These are phyloP conservation scores for Phataginus tetradactyla DNA, from an alignment of 2,797 vertebrate genomes.

Conservation along the genomic window DNA sequence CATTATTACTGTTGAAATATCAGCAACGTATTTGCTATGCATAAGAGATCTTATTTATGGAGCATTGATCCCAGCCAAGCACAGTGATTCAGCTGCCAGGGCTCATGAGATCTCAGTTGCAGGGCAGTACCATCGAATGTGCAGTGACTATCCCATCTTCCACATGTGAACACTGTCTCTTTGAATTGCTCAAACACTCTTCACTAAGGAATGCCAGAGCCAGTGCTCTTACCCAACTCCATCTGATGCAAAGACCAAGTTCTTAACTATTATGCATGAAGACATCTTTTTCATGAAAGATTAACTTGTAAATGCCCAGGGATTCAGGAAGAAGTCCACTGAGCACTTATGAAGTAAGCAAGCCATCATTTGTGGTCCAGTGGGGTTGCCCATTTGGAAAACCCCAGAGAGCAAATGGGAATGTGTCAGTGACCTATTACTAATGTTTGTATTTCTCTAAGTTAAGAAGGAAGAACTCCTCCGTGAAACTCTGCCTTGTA, in stretches of 20 bases:
- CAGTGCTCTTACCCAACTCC: not conserved
- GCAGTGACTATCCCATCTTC: not conserved
- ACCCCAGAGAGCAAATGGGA: not conserved
- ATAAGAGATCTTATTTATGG: not conserved
- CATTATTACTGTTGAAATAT: not conserved
- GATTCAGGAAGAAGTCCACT: not conserved
- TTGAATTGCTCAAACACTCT: not conserved
- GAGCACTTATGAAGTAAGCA: not conserved
- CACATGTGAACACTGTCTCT: not conserved
- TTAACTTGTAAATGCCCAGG: not conserved
- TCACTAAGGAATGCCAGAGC: not conserved
- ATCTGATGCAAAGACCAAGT: not conserved
- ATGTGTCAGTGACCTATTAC: not conserved
- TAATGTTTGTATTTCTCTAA: not conserved
- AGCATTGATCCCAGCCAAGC: no score
- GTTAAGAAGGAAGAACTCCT: not conserved
- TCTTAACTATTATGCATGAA: not conserved
- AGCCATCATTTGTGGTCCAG: not conserved
- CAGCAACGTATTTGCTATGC: not conserved
- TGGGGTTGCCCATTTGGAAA: not conserved
- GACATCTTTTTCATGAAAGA: not conserved
- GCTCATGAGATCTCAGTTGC: rapidly evolving
- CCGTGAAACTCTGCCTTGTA: not conserved
- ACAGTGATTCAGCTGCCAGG: no score
- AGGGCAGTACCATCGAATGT: not conserved